These are phyloP conservation scores for Ameiurus melas DNA, from an alignment of 2,113 vertebrate genomes.

Conservation along the genomic window DNA sequence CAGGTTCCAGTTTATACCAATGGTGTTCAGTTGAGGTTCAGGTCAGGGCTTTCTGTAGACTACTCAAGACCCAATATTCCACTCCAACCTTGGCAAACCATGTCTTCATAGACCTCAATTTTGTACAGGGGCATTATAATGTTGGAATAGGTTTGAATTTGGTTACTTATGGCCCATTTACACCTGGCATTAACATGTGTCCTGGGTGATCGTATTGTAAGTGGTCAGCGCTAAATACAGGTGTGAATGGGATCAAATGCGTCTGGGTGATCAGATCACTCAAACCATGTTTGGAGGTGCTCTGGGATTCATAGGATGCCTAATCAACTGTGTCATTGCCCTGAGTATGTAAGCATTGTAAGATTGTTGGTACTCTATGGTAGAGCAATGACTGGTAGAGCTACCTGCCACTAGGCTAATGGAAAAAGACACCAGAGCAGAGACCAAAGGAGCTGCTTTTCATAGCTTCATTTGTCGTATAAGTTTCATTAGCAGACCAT, in stretches of 20 bases:
- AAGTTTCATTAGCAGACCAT: neutral
- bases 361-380: neutral
- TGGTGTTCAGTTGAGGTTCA: neutral
- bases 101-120: neutral
- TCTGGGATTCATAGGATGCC: neutral
- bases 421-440: neutral
- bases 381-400: neutral
- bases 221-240: neutral
- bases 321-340: neutral
- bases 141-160: neutral
- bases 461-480: neutral
- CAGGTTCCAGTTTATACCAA: neutral
- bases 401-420: neutral
- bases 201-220: neutral
- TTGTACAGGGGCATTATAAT: neutral
- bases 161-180: neutral
- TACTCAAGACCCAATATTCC: neutral
- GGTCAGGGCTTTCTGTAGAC: neutral
- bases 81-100: neutral
- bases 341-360: neutral
- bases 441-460: neutral
- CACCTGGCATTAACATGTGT: neutral
- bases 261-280: neutral
- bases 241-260: neutral
- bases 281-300: neutral